Conservation (phyloP, 92 coral and sea anemone species). For the Palythoa grandiflora region DNA sequence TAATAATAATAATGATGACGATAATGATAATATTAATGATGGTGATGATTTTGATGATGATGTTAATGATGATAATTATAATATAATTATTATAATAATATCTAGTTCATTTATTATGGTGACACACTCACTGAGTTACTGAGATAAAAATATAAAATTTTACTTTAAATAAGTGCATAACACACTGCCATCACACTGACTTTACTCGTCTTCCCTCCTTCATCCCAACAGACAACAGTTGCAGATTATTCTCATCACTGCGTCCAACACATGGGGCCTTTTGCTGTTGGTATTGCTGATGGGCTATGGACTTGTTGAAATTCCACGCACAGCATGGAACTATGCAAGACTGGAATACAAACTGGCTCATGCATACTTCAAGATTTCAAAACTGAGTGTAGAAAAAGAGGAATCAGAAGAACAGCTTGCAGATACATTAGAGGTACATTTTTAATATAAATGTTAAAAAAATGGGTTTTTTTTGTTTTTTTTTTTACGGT, state of each 20-base stretch:
- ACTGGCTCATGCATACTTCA: constrained; percentile 95
- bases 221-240: constrained; percentile 71
- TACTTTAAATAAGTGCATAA: too few relatives aligned
- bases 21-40: too few relatives aligned
- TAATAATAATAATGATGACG: too few relatives aligned
- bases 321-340: constrained; percentile 95
- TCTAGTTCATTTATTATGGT: too few relatives aligned
- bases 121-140: too few relatives aligned
- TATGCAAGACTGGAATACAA: constrained; percentile 89
- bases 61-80: too few relatives aligned
- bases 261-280: constrained; percentile 99
- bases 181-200: not conserved
- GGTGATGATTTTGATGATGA: too few relatives aligned
- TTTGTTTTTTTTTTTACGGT: too few relatives aligned
- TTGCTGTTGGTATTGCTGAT: constrained; percentile 87
- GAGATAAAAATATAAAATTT: too few relatives aligned
- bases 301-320: constrained; percentile 99
- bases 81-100: too few relatives aligned
- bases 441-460: constrained; percentile 54
- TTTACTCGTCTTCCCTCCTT: not conserved
- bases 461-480: too few relatives aligned
- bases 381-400: constrained; percentile 94
- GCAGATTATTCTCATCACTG: constrained; percentile 90
- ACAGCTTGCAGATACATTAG: constrained; percentile 89
- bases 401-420: constrained; percentile 98